Evolutionary conservation across 2,888 invertebrate genomes (phyloP), one percentile per base, ranked within the genome.

Genomic region (Apomyelois bistriatella): DNA sequence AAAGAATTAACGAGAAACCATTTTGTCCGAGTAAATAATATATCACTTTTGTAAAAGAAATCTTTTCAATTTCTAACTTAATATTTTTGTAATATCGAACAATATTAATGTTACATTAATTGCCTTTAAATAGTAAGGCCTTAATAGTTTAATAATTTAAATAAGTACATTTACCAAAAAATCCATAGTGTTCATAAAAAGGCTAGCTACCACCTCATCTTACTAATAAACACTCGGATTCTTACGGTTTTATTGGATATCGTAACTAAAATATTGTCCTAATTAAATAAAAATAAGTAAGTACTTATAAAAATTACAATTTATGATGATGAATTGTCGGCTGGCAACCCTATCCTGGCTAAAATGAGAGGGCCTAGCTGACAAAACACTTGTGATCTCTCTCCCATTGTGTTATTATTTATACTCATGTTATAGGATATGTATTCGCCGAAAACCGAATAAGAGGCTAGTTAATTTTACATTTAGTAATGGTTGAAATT

Each of bases 301-400:
- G 7, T 32, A 9, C 7, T 32, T 38, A 12, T 3, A n/a, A 32
- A 41, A 35, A 41, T 8, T 6, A 16, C 22, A 13, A 13, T 17
- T 16, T 10, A 12, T 38, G 17, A 17, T 41, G 17, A 15, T 32
- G 30, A 62, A 62, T 65, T 59, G 66, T 66, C 62, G 58, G 58
- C 64, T 62, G 57, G 56, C 59, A 59, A 62, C 65, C 57, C 54
- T 53, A 56, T 56, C 55, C 66, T 59, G 69, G 65, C 67, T 72
- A 59, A 63, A 71, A 67, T 67, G 68, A 65, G 67, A 74, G 69
- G 62, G 61, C 61, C 64, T 43, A 46, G 16, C 30, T 46, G 48
- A 60, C 56, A 55, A 60, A 51, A 28, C 35, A 36, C 52, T 57
- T 59, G 58, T 65, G 71, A 71, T 71, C 72, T 72, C 70, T 67